Evolutionary conservation across 2,113 vertebrate species (phyloP).

Genomic region (Toxotes jaculatrix): DNA sequence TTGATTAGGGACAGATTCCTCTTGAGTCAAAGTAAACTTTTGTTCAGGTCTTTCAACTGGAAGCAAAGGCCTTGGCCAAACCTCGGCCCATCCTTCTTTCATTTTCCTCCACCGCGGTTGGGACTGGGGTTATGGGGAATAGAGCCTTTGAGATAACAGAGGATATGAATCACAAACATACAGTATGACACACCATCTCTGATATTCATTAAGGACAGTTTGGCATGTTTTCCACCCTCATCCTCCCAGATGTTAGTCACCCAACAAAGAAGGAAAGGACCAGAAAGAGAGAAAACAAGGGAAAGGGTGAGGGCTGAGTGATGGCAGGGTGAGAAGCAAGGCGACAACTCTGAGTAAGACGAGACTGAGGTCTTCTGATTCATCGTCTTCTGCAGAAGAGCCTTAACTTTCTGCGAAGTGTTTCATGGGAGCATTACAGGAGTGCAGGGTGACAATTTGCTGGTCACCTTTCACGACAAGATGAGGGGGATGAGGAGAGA

Average conservation of each 20-base stretch:
- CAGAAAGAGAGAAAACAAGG: neutral
- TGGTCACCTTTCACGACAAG: conserved; percentile 19
- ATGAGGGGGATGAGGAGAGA: neutral
- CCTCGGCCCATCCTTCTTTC: neutral
- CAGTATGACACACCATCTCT: conserved; percentile 47
- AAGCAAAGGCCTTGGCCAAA: conserved; percentile 32
- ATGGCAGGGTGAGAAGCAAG: neutral
- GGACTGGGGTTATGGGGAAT: conserved; percentile 37
- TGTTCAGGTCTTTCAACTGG: conserved; percentile 20
- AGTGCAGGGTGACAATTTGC: conserved; percentile 14
- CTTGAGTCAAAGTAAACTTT: neutral
- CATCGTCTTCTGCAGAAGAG: conserved; percentile 10
- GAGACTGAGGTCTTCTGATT: conserved; percentile 9
- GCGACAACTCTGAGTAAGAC: conserved; percentile 8
- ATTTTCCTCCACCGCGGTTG: conserved; percentile 32
- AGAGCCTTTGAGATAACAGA: conserved; percentile 55
- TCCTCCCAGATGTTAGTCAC: conserved; percentile 56
- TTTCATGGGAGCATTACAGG: neutral
- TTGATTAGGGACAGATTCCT: neutral
- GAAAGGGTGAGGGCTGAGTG: conserved; percentile 13
- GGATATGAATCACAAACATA: conserved; percentile 58
- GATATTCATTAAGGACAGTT: conserved; percentile 56
- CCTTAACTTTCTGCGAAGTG: conserved; percentile 13
- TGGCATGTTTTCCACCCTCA: conserved; percentile 51
- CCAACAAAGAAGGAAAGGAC: conserved; percentile 23